A percentile compares a stretch with the other conserved stretches of the same genome.
phyloP scores from a whole-genome alignment of 2,888 invertebrate genomes.

The Salpingus planirostris region DNA sequence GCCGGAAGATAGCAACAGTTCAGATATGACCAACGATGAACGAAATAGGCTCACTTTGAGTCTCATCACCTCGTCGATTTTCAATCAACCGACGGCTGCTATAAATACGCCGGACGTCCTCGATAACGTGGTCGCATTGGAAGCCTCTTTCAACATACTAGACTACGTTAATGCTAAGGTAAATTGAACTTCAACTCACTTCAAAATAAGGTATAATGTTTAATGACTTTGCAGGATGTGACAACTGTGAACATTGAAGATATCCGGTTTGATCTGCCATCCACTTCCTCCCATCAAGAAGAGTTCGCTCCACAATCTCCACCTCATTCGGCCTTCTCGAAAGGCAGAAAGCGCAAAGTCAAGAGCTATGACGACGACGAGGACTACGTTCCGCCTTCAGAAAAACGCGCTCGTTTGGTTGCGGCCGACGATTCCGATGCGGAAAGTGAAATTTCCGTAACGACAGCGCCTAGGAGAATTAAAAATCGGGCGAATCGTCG shows the following conservation, averaged over 20 bases:
- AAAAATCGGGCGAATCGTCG: constrained; percentile 49
- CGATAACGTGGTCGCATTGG: constrained; percentile 35
- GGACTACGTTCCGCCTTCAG: constrained; percentile 31
- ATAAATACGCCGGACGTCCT: constrained; percentile 42
- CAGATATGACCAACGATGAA: not conserved
- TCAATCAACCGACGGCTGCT: constrained; percentile 11
- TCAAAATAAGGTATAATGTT: not conserved
- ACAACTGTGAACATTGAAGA: constrained; percentile 16
- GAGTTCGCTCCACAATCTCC: constrained; percentile 1
- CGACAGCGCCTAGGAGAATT: constrained; percentile 8
- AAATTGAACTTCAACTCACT: constrained; percentile 7
- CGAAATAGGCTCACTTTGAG: constrained; percentile 14
- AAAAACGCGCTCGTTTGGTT: constrained; percentile 14
- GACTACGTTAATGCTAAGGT: constrained; percentile 33
- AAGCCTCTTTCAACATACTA: constrained; percentile 34
- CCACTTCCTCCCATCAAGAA: constrained; percentile 7
- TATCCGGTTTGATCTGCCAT: constrained; percentile 6
- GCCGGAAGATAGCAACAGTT: constrained; percentile 19
- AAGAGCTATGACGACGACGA: constrained; percentile 25
- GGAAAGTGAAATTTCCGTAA: constrained; percentile 14
- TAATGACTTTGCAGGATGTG: constrained; percentile 22
- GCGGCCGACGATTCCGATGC: constrained; percentile 18
- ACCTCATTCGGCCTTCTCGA: not conserved
- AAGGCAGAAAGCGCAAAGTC: constrained; percentile 15
- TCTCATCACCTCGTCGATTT: constrained; percentile 8